Base-by-base conservation (phyloP, 2,797 vertebrate species). In the Myripristis jacobus region DNA sequence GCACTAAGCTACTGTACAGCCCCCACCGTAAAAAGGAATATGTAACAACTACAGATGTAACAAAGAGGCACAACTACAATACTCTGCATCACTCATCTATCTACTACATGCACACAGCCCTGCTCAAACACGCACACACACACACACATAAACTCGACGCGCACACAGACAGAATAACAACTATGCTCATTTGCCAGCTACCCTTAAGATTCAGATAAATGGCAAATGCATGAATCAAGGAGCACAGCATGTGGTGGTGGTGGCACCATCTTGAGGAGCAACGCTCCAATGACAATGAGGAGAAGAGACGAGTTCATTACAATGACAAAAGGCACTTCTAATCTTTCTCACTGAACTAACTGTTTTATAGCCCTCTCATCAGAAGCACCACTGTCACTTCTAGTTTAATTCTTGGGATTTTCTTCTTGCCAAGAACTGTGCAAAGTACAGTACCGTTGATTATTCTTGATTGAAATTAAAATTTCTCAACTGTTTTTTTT, bases 291-390 rank as follows among this genome's bases (percentile, higher is more conserved):
- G 70, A 82, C 70, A 47, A 76, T 5, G 48, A 71, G 60, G 60
- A 81, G 75, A 65, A 74, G 53, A 50, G 57, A 81, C 34, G n/a
- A 77, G 73, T 83, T 87, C 75, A 75, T 81, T 54, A 75, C 55
- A 71, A 79, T 25, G 66, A 84, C 87, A 64, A 61, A 92, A 92
- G 91, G 92, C 92, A 92, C 90, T 92, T 93, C 80, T 87, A 76
- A 78, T 78, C 79, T 47, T 63, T 73, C 74, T 75, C 78, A 27
- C 73, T 63, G 50, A 36, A 36, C 1, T 36, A 36, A 36, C 1
- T 36, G 43, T 46, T 63, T 71, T 34, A 52, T 81, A 90, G 87
- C 86, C 87, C 86, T 92, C 86, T 51, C 27, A 60, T 78, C 70
- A 82, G 77, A 86, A 80, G 83, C 85, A 68, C 68, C 59, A 57